Percentiles rank a stretch among this genome's conserved stretches.
phyloP scores from a whole-genome alignment of 2,888 invertebrate species.

The Geophilus truncorum region DNA sequence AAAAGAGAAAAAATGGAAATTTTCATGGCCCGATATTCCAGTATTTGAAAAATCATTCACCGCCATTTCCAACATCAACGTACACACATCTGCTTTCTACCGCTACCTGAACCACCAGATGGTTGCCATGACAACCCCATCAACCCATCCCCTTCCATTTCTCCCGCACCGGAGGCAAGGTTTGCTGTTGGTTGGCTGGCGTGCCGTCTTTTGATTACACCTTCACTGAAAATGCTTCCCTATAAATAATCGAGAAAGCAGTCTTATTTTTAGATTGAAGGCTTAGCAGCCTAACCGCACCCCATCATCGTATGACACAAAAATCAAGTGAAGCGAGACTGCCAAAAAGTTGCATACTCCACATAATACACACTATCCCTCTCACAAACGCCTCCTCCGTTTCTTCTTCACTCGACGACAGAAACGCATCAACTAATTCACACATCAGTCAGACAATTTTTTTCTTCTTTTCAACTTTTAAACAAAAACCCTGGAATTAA shows the following conservation, averaged over 20 bases:
- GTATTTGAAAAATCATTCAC: not conserved
- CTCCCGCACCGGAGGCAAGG: not conserved
- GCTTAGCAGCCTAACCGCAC: not conserved
- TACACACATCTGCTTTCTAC: constrained; percentile 6
- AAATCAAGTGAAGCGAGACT: not conserved
- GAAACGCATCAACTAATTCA: not conserved
- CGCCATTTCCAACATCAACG: not conserved
- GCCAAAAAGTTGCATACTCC: not conserved
- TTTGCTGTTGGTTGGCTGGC: not conserved
- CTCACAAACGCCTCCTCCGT: not conserved
- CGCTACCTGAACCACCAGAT: not conserved
- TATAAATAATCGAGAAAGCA: constrained; percentile 3
- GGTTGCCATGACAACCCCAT: constrained; percentile 2
- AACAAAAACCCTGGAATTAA: too few species aligned
- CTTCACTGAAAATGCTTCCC: not conserved
- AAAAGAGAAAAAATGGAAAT: not conserved
- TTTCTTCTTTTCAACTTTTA: not conserved
- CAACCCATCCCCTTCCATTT: not conserved
- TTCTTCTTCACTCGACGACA: not conserved
- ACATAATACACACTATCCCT: not conserved
- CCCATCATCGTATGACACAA: not conserved
- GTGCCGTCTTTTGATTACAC: constrained; percentile 11
- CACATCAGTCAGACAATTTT: not conserved
- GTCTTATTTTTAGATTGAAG: not conserved
- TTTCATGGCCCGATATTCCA: too few species aligned